Evolutionary conservation across 2,113 vertebrate species (phyloP).

Genomic region (Pseudois nayaur): DNA sequence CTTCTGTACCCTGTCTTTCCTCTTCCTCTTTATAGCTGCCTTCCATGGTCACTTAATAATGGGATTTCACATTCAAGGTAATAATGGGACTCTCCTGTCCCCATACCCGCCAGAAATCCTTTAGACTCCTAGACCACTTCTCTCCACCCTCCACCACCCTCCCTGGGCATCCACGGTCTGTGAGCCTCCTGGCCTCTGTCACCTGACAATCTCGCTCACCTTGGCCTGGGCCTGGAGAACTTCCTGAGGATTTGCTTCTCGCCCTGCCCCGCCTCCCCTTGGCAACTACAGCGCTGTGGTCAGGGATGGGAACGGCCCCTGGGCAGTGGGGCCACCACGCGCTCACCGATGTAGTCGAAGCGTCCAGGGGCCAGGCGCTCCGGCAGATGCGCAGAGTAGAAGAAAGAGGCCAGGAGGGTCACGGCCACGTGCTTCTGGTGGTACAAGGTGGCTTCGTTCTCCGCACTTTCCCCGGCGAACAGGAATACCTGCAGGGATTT

Average conservation of each 20-base stretch:
- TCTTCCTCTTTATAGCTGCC: background rate
- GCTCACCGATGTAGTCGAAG: conserved; percentile 92
- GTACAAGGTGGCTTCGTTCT: conserved; percentile 72
- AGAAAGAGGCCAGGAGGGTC: conserved; percentile 90
- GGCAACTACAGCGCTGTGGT: fast-evolving
- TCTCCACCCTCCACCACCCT: background rate
- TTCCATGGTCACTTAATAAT: background rate
- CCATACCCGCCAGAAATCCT: background rate
- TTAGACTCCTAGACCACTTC: background rate
- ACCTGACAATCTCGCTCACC: background rate
- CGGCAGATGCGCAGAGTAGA: conserved; percentile 91
- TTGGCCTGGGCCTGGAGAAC: background rate
- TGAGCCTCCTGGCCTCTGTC: background rate
- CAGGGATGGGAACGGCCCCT: background rate
- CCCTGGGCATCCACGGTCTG: background rate
- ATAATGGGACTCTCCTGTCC: background rate
- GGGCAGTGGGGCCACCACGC: fast-evolving
- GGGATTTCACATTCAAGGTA: background rate
- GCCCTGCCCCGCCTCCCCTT: background rate
- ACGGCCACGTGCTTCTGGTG: conserved; percentile 86
- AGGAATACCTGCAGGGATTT: conserved; percentile 82
- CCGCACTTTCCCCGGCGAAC: conserved; percentile 68
- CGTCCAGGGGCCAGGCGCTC: conserved; percentile 91
- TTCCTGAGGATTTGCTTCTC: background rate
- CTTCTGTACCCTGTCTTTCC: background rate